phyloP scores from a whole-genome alignment of 92 coral and sea anemone genomes.

The Umimayanthus kanabou region DNA sequence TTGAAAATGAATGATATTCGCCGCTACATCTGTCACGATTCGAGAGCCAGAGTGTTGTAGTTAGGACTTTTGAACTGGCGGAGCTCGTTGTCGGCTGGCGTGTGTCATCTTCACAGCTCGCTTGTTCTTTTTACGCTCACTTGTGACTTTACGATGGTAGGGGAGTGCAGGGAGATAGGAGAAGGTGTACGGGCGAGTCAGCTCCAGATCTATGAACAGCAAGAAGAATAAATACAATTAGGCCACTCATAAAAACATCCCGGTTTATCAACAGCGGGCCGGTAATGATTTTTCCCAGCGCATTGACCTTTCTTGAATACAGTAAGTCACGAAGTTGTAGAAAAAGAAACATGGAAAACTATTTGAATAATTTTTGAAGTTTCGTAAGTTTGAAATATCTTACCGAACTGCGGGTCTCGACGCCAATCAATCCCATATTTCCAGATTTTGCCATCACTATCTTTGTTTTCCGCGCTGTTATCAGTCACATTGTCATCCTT shows the following conservation, averaged over 20 bases:
- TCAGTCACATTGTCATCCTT: neutral
- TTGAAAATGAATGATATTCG: too few relatives aligned
- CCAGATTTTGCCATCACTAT: neutral
- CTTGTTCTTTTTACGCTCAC: neutral
- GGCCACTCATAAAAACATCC: too few relatives aligned
- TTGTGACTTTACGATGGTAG: neutral
- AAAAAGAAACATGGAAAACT: too few relatives aligned
- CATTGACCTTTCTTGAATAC: too few relatives aligned
- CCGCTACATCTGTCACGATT: neutral
- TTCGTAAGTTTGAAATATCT: neutral
- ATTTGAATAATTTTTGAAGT: neutral
- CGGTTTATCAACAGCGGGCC: too few relatives aligned
- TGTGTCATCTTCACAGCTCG: neutral
- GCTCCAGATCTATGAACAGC: neutral
- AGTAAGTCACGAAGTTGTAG: too few relatives aligned
- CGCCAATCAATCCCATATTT: constrained; percentile 20
- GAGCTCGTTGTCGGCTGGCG: neutral
- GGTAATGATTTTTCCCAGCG: too few relatives aligned
- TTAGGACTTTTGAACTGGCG: neutral
- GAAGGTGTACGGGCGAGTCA: constrained; percentile 23
- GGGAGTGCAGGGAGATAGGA: constrained; percentile 10
- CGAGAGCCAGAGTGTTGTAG: neutral
- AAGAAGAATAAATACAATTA: neutral
- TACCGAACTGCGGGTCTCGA: constrained; percentile 21
- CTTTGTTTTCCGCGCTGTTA: neutral